Evolutionary conservation across 2,797 vertebrate genomes (phyloP).

Genomic region (Pteronotus mesoamericanus): DNA sequence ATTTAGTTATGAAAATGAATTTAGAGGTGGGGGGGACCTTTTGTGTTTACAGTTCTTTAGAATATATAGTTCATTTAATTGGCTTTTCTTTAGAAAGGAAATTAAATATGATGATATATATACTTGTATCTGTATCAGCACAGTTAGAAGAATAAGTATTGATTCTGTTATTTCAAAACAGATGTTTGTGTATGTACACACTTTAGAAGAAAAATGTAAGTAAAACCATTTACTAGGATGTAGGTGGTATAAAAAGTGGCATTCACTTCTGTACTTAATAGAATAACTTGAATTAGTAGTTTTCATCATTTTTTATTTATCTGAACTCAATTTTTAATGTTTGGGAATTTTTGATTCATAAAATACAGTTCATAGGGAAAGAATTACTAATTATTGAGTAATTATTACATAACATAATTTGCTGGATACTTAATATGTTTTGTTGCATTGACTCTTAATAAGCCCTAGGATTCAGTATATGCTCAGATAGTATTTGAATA

Average conservation of each 20-base stretch:
- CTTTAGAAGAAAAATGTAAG: slow-evolving; percentile 22
- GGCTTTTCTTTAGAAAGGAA: slow-evolving; percentile 38
- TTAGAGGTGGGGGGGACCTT: neutral
- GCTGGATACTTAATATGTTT: neutral
- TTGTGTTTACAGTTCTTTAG: slow-evolving; percentile 18
- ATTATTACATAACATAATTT: neutral
- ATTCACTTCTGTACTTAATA: neutral
- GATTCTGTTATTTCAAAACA: slow-evolving; percentile 8
- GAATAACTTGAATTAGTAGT: neutral
- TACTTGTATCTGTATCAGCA: neutral
- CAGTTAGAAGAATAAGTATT: neutral
- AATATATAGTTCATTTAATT: slow-evolving; percentile 28
- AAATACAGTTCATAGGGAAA: neutral
- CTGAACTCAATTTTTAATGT: neutral
- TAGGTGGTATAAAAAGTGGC: neutral
- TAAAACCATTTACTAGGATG: neutral
- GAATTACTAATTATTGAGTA: neutral
- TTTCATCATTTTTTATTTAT: neutral
- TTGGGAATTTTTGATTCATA: slow-evolving; percentile 35
- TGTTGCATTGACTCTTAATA: neutral
- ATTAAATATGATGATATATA: neutral
- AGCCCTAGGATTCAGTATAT: neutral
- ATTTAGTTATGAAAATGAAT: slow-evolving; percentile 25
- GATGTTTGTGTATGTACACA: neutral
- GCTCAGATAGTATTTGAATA: neutral